Conservation (phyloP, 2,113 vertebrate species). For the Prionailurus bengalensis region DNA sequence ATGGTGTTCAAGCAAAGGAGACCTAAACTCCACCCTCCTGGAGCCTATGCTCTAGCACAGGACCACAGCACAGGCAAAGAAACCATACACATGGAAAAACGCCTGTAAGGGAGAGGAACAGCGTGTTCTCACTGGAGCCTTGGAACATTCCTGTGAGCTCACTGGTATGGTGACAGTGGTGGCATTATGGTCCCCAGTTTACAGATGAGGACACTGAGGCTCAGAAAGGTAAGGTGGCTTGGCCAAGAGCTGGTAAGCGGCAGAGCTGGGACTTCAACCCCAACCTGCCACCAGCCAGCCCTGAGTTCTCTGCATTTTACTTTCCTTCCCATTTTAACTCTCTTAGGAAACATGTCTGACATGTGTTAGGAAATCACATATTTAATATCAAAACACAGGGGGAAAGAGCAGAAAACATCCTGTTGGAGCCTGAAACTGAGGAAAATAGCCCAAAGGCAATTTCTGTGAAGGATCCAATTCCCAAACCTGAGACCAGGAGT, state of each 20-base stretch:
- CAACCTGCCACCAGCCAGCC: accelerated
- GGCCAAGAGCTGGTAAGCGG: accelerated
- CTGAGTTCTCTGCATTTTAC: not conserved
- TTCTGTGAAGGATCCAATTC: not conserved
- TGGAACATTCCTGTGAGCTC: not conserved
- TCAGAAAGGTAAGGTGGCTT: not conserved
- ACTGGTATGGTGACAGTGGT: not conserved
- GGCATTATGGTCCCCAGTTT: not conserved
- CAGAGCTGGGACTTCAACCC: not conserved
- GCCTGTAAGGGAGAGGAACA: accelerated
- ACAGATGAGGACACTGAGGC: not conserved
- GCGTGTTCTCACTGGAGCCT: not conserved
- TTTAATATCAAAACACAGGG: not conserved
- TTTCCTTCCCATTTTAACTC: not conserved
- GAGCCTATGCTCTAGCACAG: not conserved
- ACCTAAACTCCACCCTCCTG: not conserved
- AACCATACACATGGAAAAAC: accelerated
- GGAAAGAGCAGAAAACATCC: not conserved
- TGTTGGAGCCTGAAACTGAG: not conserved
- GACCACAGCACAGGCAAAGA: not conserved
- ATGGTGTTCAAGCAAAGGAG: not conserved
- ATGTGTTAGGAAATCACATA: not conserved
- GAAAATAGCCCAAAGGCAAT: not conserved
- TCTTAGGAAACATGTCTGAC: not conserved
- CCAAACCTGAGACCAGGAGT: not conserved